Evolutionary conservation across 1,140 invertebrate species (phyloP), one percentile per base, ranked within the genome.

Genomic region (Drosophila bocqueti): DNA sequence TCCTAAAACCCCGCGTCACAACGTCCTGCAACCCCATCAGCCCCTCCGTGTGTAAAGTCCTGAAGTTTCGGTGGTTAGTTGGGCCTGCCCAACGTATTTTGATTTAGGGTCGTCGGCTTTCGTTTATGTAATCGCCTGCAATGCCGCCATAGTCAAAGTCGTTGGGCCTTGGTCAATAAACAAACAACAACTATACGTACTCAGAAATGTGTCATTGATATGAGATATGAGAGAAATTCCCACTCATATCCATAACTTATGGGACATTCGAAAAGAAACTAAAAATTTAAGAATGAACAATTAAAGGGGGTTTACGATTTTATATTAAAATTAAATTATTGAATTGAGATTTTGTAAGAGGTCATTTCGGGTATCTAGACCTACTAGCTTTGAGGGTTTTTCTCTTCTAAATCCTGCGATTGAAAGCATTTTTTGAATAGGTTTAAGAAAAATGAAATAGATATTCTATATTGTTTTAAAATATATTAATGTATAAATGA

Each of bases 101-200:
- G 63, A 81, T 76, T 89, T 89, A 84, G 85, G 84, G 85, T 89
- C 84, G 84, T 84, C 84, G 86, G 84, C 78, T 76, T 79, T 73
- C 55, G 55, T 34, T 90, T 89, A 90, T 75, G 64, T 84, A 87
- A 90, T 90, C 78, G 80, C 26, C 65, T 65, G 59, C 65, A 58
- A 69, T 69, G 66, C 24, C 52, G 38, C 36, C 36, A 31, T 49
- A 47, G 45, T 38, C 26, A 65, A 68, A 66, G 36, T 72, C 49
- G 49, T 45, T 18, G 34, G 31, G 40, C 67, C 57, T 63, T 63
- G 83, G 76, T 79, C 80, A 87, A 87, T 61, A 71, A 67, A 61
- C 42, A 54, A 50, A 21, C 13, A 71, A 72, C 45, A 49, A 64
- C 55, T 40, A 61, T 59, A 49, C 40, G 34, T 24, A 24, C 36